Evolutionary conservation across 1,140 invertebrate species (phyloP).

Genomic region (Brevipalpus yothersi): DNA sequence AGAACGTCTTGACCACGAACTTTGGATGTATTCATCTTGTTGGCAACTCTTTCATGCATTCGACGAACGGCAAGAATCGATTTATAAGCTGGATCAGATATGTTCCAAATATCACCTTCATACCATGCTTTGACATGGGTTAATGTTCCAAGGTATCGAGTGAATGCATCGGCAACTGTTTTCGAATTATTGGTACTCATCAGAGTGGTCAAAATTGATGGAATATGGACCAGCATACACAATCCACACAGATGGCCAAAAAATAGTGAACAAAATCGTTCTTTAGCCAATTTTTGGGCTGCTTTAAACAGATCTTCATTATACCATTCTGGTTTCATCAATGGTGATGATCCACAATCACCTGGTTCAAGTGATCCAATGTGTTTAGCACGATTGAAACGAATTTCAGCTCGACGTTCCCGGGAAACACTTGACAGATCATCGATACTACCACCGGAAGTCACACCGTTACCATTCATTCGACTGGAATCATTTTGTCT

Average conservation of each 20-base stretch:
- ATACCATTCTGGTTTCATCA: not conserved
- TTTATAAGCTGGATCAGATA: slow-evolving; percentile 19
- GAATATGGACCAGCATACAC: slow-evolving; percentile 12
- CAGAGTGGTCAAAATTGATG: slow-evolving; percentile 14
- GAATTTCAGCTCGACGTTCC: too few species aligned
- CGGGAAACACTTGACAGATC: too few species aligned
- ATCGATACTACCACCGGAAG: too few species aligned
- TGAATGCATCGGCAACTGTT: slow-evolving; percentile 33
- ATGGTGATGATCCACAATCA: not conserved
- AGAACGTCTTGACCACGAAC: slow-evolving; percentile 20
- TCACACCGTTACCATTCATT: too few species aligned
- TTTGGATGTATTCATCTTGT: not conserved
- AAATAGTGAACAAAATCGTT: slow-evolving; percentile 12
- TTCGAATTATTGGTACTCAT: slow-evolving; percentile 24
- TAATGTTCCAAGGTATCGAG: slow-evolving; percentile 43
- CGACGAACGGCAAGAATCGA: slow-evolving; percentile 17
- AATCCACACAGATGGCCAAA: slow-evolving; percentile 13
- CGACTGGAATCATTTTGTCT: too few species aligned
- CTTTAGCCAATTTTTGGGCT: not conserved
- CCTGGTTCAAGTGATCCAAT: not conserved
- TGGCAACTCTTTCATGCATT: not conserved
- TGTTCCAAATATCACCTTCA: slow-evolving; percentile 28
- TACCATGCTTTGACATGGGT: slow-evolving; percentile 50
- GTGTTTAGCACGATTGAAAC: too few species aligned
- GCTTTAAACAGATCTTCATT: not conserved